Evolutionary conservation across 2,888 invertebrate species (phyloP).

Genomic region (Thyatira batis): DNA sequence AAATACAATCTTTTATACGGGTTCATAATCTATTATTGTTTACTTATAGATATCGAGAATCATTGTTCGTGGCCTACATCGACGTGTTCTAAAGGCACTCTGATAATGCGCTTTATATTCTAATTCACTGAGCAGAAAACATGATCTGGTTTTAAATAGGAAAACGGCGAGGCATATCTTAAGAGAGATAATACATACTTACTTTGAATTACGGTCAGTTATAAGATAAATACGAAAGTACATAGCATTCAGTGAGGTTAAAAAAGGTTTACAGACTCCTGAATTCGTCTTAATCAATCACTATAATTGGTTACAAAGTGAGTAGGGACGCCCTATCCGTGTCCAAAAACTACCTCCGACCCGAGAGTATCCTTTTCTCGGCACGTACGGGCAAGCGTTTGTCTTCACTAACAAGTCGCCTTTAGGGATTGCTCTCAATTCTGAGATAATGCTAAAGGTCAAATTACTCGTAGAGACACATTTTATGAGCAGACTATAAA

Average conservation of each 20-base stretch:
- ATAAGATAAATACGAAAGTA: neutral
- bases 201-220: neutral
- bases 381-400: conserved; percentile 37
- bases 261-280: neutral
- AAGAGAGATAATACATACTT: too few species aligned
- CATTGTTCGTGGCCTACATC: conserved; percentile 38
- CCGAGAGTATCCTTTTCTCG: conserved; percentile 26
- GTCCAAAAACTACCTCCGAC: neutral
- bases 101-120: conserved; percentile 46
- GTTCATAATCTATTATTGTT: neutral
- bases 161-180: conserved; percentile 4
- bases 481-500: conserved; percentile 61
- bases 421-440: conserved; percentile 45
- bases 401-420: conserved; percentile 45
- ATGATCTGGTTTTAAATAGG: conserved; percentile 37
- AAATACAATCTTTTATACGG: neutral
- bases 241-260: neutral
- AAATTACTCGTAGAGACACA: conserved; percentile 53
- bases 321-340: neutral
- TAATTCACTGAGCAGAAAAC: conserved; percentile 52
- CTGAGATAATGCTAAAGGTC: conserved; percentile 59
- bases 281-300: neutral
- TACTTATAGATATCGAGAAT: conserved; percentile 19
- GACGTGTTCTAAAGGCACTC: conserved; percentile 29
- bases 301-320: neutral